phyloP scores from a whole-genome alignment of 2,797 vertebrate species.

The Diglossa cyanea region DNA sequence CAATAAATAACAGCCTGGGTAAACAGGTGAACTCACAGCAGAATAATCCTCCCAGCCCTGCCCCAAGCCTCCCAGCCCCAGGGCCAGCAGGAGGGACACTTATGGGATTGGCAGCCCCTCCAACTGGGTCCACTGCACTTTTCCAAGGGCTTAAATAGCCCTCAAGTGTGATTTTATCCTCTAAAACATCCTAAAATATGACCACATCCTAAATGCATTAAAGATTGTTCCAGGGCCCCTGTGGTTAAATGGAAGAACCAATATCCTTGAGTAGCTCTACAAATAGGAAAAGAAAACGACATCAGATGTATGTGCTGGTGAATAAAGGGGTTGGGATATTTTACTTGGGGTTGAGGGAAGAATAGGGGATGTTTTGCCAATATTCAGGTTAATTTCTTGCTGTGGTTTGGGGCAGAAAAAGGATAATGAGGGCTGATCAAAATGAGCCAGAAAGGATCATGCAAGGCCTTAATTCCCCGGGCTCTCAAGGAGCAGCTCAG shows the following conservation, averaged over 20 bases:
- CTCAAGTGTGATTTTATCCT: conserved; percentile 57
- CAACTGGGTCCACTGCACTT: not conserved
- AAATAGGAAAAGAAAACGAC: conserved; percentile 55
- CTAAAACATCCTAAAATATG: conserved; percentile 60
- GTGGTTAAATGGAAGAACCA: conserved; percentile 59
- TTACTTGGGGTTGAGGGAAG: conserved; percentile 16
- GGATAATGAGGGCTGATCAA: conserved; percentile 13
- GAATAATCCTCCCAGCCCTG: conserved; percentile 13
- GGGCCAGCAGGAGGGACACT: conserved; percentile 6
- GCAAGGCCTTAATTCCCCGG: conserved; percentile 29
- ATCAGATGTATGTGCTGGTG: not conserved
- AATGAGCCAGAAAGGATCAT: conserved; percentile 35
- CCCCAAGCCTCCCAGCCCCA: conserved; percentile 1
- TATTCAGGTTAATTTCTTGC: conserved; percentile 21
- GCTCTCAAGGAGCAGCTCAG: not conserved
- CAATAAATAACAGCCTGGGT: conserved; percentile 53
- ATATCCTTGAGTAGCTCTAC: conserved; percentile 29
- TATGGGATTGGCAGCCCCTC: conserved; percentile 3
- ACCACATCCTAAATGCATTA: conserved; percentile 69
- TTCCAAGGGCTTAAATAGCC: conserved; percentile 32
- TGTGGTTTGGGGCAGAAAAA: conserved; percentile 3
- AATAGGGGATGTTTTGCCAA: conserved; percentile 11
- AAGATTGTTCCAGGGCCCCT: conserved; percentile 38
- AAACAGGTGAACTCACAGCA: conserved; percentile 63
- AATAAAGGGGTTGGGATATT: conserved; percentile 17